Evolutionary conservation across 2,113 vertebrate species (phyloP).

Genomic region (Pristiophorus japonicus): DNA sequence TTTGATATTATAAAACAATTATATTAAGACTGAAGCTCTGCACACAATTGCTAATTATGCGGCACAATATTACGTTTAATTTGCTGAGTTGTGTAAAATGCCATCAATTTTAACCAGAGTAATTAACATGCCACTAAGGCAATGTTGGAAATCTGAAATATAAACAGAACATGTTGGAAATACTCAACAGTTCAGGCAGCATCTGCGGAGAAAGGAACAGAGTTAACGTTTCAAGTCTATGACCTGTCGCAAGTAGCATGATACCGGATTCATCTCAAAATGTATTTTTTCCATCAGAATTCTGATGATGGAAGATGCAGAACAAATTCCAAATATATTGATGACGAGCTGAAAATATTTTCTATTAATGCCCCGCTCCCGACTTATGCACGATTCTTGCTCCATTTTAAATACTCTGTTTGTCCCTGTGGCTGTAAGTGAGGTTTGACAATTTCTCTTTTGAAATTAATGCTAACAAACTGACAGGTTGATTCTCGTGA

Average conservation of each 20-base stretch:
- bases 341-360: too few relatives aligned
- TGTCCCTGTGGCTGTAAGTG: too few relatives aligned
- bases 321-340: too few relatives aligned
- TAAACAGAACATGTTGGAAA: too few relatives aligned
- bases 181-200: neutral
- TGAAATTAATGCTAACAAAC: too few relatives aligned
- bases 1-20: neutral
- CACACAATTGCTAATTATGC: neutral
- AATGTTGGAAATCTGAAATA: neutral
- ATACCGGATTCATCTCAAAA: neutral
- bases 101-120: neutral
- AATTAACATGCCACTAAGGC: too few relatives aligned
- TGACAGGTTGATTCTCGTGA: too few relatives aligned
- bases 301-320: neutral
- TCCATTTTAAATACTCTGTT: too few relatives aligned
- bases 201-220: neutral
- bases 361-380: too few relatives aligned
- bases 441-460: too few relatives aligned
- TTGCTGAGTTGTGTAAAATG: neutral
- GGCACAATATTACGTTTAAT: neutral
- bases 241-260: neutral
- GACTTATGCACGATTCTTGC: too few relatives aligned
- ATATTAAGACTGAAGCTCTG: neutral
- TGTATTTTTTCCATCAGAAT: neutral
- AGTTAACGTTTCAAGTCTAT: neutral